Evolutionary conservation across 2,113 vertebrate species (phyloP).

Genomic region (Scytalopus superciliaris): DNA sequence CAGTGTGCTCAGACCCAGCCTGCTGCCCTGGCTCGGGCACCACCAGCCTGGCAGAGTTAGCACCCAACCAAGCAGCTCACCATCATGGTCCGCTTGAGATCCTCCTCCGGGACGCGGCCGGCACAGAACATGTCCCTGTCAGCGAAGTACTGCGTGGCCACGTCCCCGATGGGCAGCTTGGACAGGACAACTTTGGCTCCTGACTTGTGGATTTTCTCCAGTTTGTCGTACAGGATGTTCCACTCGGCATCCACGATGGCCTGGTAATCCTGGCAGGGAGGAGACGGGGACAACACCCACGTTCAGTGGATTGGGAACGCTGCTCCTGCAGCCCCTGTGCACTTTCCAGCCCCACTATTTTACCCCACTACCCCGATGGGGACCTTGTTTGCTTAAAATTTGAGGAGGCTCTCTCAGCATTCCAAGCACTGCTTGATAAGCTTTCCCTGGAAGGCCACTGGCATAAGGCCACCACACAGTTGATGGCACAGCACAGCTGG

Average conservation of each 20-base stretch:
- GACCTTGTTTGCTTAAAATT: not conserved
- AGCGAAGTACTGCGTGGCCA: constrained; percentile 96
- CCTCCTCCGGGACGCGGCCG: constrained; percentile 92
- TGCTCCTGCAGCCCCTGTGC: not conserved
- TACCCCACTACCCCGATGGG: not conserved
- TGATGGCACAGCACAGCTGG: not conserved
- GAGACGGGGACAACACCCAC: rapidly evolving
- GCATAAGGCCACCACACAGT: not conserved
- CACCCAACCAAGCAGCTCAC: constrained; percentile 52
- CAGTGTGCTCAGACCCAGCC: rapidly evolving
- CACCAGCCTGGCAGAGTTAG: not conserved
- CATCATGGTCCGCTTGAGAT: constrained; percentile 98
- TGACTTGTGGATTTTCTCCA: constrained; percentile 90
- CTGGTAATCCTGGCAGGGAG: constrained; percentile 88
- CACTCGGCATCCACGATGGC: constrained; percentile 97
- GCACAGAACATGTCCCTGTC: constrained; percentile 98
- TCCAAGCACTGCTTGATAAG: not conserved
- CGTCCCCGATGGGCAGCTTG: constrained; percentile 94
- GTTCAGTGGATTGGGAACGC: not conserved
- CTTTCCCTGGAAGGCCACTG: not conserved
- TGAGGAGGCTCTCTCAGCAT: not conserved
- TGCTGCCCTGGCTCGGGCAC: not conserved
- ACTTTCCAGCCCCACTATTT: not conserved
- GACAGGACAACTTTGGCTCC: constrained; percentile 96
- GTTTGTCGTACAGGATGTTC: constrained; percentile 96